phyloP scores from a whole-genome alignment of 2,888 invertebrate genomes.

The Callinectes sapidus region DNA sequence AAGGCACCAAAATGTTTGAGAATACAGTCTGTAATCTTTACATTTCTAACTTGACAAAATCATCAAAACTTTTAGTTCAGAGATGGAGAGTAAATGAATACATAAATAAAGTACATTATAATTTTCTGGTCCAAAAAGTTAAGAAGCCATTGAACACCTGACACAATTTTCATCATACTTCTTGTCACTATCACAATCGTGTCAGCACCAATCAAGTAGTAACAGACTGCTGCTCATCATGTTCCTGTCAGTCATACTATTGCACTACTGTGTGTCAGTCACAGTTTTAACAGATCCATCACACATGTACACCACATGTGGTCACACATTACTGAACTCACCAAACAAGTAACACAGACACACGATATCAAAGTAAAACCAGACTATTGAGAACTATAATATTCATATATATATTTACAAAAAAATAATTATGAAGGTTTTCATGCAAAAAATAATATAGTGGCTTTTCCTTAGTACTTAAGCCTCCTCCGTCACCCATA shows the following conservation, averaged over 20 bases:
- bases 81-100: not conserved
- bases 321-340: not conserved
- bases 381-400: not conserved
- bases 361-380: not conserved
- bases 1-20: too few species aligned
- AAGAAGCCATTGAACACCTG: not conserved
- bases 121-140: not conserved
- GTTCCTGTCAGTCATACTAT: not conserved
- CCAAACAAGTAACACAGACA: not conserved
- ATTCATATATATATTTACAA: not conserved
- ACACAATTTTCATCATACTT: not conserved
- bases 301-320: not conserved
- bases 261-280: not conserved
- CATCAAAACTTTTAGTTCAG: not conserved
- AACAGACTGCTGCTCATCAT: not conserved
- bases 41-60: not conserved
- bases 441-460: not conserved
- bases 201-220: not conserved
- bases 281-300: conserved; percentile 10
- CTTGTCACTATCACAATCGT: not conserved
- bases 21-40: not conserved
- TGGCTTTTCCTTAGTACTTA: not conserved
- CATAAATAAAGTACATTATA: not conserved
- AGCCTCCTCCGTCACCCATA: not conserved
- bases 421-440: not conserved